Evolutionary conservation across 1,140 invertebrate genomes (phyloP).

Genomic region (Calosoma granatense): DNA sequence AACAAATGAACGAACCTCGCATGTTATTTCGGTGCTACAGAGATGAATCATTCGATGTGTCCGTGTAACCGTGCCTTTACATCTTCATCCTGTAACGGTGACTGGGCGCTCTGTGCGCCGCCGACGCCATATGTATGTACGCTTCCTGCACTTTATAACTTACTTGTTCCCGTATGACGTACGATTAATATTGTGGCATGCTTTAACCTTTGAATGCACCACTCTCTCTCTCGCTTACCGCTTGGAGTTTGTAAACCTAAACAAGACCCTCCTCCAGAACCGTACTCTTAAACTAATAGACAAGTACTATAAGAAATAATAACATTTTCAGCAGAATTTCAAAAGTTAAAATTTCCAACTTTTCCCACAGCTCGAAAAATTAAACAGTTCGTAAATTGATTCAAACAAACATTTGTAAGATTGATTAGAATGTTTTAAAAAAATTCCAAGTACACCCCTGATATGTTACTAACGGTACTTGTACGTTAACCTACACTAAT

Average conservation of each 20-base stretch:
- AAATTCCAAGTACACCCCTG: background rate
- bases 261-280: background rate
- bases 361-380: too few relatives aligned
- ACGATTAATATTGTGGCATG: constrained; percentile 35
- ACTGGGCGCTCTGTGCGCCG: background rate
- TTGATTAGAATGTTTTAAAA: too few relatives aligned
- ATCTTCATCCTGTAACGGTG: constrained; percentile 1
- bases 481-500: too few relatives aligned
- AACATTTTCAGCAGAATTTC: too few relatives aligned
- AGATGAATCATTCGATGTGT: constrained; percentile 5
- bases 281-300: background rate
- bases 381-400: too few relatives aligned
- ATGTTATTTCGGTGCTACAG: background rate
- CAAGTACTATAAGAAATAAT: too few relatives aligned
- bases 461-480: background rate
- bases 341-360: too few relatives aligned
- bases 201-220: constrained; percentile 19
- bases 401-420: too few relatives aligned
- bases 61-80: background rate
- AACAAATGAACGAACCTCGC: background rate
- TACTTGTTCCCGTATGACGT: constrained; percentile 34
- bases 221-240: background rate
- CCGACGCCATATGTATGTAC: constrained; percentile 17
- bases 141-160: constrained; percentile 34
- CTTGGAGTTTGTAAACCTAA: background rate